A percentile compares a stretch with the other conserved stretches of the same genome.
These are phyloP conservation scores for Scolopax mira DNA, from an alignment of 2,113 vertebrate species.

Conservation along the genomic window DNA sequence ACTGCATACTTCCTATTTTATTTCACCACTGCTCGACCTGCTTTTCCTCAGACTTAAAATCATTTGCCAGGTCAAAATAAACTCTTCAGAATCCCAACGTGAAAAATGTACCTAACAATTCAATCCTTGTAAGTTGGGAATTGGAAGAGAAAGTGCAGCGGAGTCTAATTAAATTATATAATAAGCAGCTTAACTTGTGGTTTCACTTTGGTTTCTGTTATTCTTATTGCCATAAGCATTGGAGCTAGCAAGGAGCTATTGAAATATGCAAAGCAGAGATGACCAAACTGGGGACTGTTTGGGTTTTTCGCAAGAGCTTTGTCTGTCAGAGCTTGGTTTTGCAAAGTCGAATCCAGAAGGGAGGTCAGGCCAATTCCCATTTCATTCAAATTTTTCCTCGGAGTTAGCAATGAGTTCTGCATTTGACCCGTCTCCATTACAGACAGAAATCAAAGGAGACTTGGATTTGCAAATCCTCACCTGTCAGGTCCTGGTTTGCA, in stretches of 20 bases:
- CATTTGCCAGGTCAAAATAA: constrained; percentile 88
- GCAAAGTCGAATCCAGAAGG: not conserved
- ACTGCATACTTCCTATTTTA: constrained; percentile 85
- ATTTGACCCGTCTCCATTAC: constrained; percentile 15
- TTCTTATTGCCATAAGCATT: constrained; percentile 62
- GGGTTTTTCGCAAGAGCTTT: constrained; percentile 15
- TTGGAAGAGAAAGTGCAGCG: constrained; percentile 79
- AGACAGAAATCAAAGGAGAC: constrained; percentile 32
- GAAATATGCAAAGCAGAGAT: constrained; percentile 59
- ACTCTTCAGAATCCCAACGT: constrained; percentile 77
- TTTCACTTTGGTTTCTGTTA: constrained; percentile 72
- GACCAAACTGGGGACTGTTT: constrained; percentile 24
- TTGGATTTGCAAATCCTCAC: constrained; percentile 58
- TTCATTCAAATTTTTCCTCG: constrained; percentile 17
- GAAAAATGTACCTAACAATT: constrained; percentile 83
- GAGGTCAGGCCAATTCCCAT: constrained; percentile 9
- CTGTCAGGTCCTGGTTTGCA: constrained; percentile 22
- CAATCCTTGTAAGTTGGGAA: constrained; percentile 73
- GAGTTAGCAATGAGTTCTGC: not conserved
- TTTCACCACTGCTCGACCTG: constrained; percentile 79
- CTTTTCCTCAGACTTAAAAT: constrained; percentile 88
- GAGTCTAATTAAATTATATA: constrained; percentile 77
- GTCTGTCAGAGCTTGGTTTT: constrained; percentile 38
- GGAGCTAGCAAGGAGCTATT: constrained; percentile 66
- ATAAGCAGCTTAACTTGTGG: constrained; percentile 75